A percentile compares a stretch with the other conserved stretches of the same genome.
phyloP scores from a whole-genome alignment of 2,113 vertebrate species.

The Heptranchias perlo region DNA sequence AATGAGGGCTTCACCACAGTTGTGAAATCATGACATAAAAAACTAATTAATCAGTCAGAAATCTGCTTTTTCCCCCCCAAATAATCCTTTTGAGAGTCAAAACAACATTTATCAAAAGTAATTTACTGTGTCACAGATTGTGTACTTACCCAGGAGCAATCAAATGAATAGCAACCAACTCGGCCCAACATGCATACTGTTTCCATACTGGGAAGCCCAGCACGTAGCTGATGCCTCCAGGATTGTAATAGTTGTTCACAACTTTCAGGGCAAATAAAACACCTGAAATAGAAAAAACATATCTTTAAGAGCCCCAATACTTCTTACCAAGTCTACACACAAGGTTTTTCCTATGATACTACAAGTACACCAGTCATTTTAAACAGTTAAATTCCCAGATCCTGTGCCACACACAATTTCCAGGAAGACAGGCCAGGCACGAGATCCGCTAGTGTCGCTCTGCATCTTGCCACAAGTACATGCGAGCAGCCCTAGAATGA shows the following conservation, averaged over 20 bases:
- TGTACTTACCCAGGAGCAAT: constrained; percentile 73
- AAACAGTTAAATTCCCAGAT: background rate
- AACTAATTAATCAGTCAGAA: background rate
- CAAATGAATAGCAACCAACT: constrained; percentile 82
- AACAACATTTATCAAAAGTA: background rate
- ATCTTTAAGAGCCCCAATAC: background rate
- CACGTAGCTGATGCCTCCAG: constrained; percentile 67
- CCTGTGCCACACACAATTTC: background rate
- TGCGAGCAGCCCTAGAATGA: background rate
- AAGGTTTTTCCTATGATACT: background rate
- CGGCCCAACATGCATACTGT: constrained; percentile 81
- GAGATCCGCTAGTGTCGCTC: background rate
- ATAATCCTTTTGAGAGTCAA: background rate
- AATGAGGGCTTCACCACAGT: background rate
- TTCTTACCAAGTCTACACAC: too few relatives aligned
- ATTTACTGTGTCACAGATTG: background rate
- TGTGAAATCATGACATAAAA: background rate
- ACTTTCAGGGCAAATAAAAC: constrained; percentile 94
- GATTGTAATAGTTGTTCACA: constrained; percentile 78
- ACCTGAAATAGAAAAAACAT: constrained; percentile 59
- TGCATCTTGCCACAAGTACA: background rate
- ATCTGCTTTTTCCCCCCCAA: background rate
- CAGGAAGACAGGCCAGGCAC: background rate
- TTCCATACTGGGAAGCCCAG: constrained; percentile 71
- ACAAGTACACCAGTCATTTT: background rate